Percentiles rank a stretch among this genome's conserved stretches.
phyloP scores from a whole-genome alignment of 1,140 invertebrate species.

The Bombus superbus region DNA sequence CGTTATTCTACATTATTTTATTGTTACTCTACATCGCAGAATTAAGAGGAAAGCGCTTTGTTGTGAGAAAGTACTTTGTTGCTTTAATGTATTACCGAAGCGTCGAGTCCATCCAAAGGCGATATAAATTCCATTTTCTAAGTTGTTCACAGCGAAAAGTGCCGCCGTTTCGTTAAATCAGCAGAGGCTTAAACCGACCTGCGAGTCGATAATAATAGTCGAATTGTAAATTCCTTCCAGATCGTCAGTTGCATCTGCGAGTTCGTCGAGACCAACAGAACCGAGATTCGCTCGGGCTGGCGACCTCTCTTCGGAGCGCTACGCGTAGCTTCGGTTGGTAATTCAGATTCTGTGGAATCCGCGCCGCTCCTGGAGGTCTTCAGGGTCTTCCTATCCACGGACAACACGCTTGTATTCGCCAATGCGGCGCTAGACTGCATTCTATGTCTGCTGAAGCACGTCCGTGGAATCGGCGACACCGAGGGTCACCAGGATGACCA shows the following conservation, averaged over 20 bases:
- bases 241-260: slow-evolving; percentile 97
- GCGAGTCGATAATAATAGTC: no score
- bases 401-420: slow-evolving; percentile 95
- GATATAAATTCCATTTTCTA: background rate
- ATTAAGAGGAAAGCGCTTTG: no score
- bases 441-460: slow-evolving; percentile 91
- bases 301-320: slow-evolving; percentile 95
- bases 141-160: background rate
- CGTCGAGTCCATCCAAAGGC: no score
- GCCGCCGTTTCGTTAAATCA: background rate
- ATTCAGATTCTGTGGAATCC: slow-evolving; percentile 83
- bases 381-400: slow-evolving; percentile 94
- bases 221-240: slow-evolving; percentile 81
- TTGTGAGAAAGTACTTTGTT: no score
- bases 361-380: slow-evolving; percentile 95
- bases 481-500: slow-evolving; percentile 70
- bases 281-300: slow-evolving; percentile 97
- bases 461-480: slow-evolving; percentile 84
- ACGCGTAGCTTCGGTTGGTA: slow-evolving; percentile 89
- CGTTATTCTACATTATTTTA: no score
- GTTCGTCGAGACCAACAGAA: slow-evolving; percentile 96
- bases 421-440: slow-evolving; percentile 97
- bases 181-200: background rate
- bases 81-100: no score
- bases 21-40: no score